phyloP scores from a whole-genome alignment of 2,113 vertebrate species.

The Pygoscelis antarcticus region DNA sequence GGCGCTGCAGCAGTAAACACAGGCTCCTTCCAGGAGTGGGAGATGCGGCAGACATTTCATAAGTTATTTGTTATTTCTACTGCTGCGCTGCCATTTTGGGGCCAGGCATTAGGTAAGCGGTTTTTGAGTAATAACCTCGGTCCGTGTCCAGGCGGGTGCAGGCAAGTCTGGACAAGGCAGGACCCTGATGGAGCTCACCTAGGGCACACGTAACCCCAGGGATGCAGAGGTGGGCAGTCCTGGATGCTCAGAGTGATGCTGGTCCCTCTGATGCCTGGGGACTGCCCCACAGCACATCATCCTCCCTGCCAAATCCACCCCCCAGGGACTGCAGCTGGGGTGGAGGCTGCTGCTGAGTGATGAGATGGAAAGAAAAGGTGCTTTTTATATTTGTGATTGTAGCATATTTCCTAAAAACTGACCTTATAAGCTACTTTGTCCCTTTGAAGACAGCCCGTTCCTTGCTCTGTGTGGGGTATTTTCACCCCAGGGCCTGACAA shows the following conservation, averaged over 20 bases:
- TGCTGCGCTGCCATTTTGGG: neutral
- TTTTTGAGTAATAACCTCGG: neutral
- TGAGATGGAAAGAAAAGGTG: neutral
- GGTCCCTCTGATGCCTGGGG: neutral
- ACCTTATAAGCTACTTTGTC: neutral
- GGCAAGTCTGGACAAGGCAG: neutral
- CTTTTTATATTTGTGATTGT: neutral
- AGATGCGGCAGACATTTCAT: neutral
- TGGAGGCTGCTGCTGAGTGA: neutral
- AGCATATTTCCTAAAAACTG: neutral
- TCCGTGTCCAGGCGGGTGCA: rapidly evolving
- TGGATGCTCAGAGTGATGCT: neutral
- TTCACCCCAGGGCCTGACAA: neutral
- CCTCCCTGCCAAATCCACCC: neutral
- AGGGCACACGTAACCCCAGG: neutral
- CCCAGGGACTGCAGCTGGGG: neutral
- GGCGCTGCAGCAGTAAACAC: neutral
- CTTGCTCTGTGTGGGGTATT: neutral
- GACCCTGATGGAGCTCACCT: neutral
- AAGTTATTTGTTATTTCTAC: slow-evolving; percentile 22
- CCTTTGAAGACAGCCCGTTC: neutral
- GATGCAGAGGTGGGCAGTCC: neutral
- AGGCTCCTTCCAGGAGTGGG: neutral
- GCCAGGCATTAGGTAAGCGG: neutral
- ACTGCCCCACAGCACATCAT: rapidly evolving